Conservation (phyloP, 2,113 vertebrate genomes). For the Andinoacara biseriatus region DNA sequence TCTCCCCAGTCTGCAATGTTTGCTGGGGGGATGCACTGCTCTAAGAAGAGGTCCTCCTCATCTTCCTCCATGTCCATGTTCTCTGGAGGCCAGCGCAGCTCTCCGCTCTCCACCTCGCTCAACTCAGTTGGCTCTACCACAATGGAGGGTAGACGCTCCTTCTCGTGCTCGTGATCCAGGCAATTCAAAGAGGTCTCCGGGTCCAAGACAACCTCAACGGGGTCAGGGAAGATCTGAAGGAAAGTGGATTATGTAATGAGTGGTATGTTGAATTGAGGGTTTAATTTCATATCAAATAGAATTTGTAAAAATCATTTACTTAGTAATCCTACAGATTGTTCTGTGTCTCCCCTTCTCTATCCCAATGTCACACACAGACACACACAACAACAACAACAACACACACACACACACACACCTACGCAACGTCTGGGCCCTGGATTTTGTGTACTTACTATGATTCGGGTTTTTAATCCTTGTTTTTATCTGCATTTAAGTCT, state of each 20-base stretch:
- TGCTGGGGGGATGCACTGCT: conserved; percentile 81
- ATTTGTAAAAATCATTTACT: not conserved
- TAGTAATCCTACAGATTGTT: not conserved
- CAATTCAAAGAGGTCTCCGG: conserved; percentile 57
- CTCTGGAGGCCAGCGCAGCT: conserved; percentile 85
- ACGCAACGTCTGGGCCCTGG: not conserved
- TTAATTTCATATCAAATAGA: not conserved
- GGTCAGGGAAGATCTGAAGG: conserved; percentile 83
- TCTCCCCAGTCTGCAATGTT: conserved; percentile 83
- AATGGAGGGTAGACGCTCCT: conserved; percentile 84
- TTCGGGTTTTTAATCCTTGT: not conserved
- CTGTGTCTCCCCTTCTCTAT: not conserved
- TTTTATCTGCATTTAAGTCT: not conserved
- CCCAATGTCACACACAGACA: not conserved
- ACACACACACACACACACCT: not conserved
- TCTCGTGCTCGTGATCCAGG: conserved; percentile 59
- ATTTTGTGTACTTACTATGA: conserved; percentile 4
- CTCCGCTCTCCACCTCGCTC: conserved; percentile 85
- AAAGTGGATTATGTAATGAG: not conserved
- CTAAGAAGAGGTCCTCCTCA: conserved; percentile 82
- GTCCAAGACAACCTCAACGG: conserved; percentile 70
- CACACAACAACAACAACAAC: too few species aligned
- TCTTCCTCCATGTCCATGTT: conserved; percentile 77
- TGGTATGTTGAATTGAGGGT: not conserved
- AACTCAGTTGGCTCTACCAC: conserved; percentile 84